Conservation (phyloP, 2,113 vertebrate genomes). For the Rhinopomastus cyanomelas region DNA sequence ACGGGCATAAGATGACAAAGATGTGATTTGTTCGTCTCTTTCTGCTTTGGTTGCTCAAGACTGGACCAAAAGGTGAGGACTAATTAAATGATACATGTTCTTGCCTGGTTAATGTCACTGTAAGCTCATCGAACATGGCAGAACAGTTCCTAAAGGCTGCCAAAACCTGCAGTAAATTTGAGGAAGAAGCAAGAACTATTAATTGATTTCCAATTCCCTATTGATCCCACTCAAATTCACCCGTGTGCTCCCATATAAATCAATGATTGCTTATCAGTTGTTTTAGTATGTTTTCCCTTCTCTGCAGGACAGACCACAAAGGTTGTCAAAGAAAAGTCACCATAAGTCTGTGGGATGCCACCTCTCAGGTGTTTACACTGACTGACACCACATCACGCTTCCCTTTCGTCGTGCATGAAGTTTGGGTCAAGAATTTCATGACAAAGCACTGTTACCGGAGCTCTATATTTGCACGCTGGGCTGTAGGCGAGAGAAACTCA, state of each 20-base stretch:
- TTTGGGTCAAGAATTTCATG: neutral
- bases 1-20: neutral
- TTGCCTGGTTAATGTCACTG: slow-evolving; percentile 23
- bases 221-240: slow-evolving; percentile 48
- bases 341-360: neutral
- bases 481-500: neutral
- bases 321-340: neutral
- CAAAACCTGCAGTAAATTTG: slow-evolving; percentile 65
- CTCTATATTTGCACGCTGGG: neutral
- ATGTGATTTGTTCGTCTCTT: neutral
- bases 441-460: neutral
- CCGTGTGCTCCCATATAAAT: slow-evolving; percentile 5
- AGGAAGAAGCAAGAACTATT: slow-evolving; percentile 65
- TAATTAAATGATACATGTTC: slow-evolving; percentile 14
- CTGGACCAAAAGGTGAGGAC: neutral
- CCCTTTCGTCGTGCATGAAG: neutral
- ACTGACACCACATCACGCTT: neutral
- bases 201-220: slow-evolving; percentile 68
- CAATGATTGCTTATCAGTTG: neutral
- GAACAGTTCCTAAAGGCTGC: slow-evolving; percentile 17
- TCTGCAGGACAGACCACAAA: neutral
- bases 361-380: neutral
- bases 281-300: neutral
- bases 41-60: neutral
- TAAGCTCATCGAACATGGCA: slow-evolving; percentile 39